phyloP scores from a whole-genome alignment of 30 jellyfish, hydroid and myxozoan genomes.

The Sanderia malayensis region DNA sequence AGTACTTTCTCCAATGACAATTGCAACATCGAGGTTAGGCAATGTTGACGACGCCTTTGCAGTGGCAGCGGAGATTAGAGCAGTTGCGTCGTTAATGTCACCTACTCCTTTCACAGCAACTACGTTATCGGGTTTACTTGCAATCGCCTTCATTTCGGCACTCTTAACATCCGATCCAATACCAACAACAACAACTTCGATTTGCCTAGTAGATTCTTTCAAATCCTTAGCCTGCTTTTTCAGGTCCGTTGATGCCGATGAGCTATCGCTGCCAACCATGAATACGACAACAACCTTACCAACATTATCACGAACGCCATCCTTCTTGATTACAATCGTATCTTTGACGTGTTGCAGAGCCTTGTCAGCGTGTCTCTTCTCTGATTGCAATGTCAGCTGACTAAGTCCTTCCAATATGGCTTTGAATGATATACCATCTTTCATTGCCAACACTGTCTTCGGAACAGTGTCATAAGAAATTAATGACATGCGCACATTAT shows the following conservation, averaged over 20 bases:
- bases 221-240: conserved; percentile 7
- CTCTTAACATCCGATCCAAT: conserved; percentile 13
- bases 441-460: neutral
- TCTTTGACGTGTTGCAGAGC: conserved; percentile 14
- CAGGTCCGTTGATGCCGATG: neutral
- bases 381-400: neutral
- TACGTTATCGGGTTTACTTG: conserved; percentile 11
- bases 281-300: conserved; percentile 55
- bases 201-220: neutral
- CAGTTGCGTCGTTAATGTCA: conserved; percentile 15
- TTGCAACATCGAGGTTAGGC: conserved; percentile 19
- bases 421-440: conserved; percentile 14
- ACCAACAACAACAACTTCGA: conserved; percentile 34
- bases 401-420: conserved; percentile 18
- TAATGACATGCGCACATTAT: conserved; percentile 20
- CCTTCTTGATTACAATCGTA: neutral
- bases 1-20: conserved; percentile 37
- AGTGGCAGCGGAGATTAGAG: conserved; percentile 11
- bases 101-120: neutral
- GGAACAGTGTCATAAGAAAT: conserved; percentile 18
- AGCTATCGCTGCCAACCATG: conserved; percentile 30
- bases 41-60: neutral
- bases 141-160: conserved; percentile 9
- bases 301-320: conserved; percentile 11
- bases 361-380: conserved; percentile 15